Conservation (phyloP, 2,888 invertebrate species). For the Isotomurus palustris region DNA sequence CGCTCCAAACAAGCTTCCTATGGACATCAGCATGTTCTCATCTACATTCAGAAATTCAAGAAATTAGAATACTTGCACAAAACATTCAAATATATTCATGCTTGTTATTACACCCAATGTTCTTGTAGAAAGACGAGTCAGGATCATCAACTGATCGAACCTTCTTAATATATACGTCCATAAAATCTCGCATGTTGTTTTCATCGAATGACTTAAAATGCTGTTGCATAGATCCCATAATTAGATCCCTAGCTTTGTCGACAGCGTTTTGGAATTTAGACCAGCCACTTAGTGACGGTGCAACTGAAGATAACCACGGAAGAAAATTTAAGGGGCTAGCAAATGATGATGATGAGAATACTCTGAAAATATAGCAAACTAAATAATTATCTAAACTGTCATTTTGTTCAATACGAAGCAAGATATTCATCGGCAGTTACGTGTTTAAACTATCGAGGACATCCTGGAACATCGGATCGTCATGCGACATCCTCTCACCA, state of each 20-base stretch:
- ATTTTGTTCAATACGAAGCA: too few relatives aligned
- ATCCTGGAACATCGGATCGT: constrained; percentile 14
- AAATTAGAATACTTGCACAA: too few relatives aligned
- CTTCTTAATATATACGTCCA: constrained; percentile 32
- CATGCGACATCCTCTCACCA: constrained; percentile 19
- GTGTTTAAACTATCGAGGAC: constrained; percentile 12
- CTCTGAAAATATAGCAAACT: neutral
- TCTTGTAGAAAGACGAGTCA: constrained; percentile 31
- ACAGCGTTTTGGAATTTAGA: constrained; percentile 7
- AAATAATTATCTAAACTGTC: neutral
- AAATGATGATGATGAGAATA: constrained; percentile 9
- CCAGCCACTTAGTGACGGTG: constrained; percentile 15
- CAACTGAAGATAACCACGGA: constrained; percentile 18
- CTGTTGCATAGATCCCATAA: constrained; percentile 17
- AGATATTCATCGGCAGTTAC: neutral
- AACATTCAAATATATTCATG: too few relatives aligned
- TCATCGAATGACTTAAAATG: constrained; percentile 17
- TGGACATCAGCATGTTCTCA: constrained; percentile 21
- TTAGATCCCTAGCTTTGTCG: constrained; percentile 4
- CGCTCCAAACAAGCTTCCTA: constrained; percentile 32
- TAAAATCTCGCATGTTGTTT: constrained; percentile 27
- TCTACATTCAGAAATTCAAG: too few relatives aligned
- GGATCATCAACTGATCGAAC: constrained; percentile 26
- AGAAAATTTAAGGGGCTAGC: constrained; percentile 22
- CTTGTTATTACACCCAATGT: constrained; percentile 25